Base-by-base conservation (phyloP, 2,888 invertebrate species). In the Campoletis raptor region DNA sequence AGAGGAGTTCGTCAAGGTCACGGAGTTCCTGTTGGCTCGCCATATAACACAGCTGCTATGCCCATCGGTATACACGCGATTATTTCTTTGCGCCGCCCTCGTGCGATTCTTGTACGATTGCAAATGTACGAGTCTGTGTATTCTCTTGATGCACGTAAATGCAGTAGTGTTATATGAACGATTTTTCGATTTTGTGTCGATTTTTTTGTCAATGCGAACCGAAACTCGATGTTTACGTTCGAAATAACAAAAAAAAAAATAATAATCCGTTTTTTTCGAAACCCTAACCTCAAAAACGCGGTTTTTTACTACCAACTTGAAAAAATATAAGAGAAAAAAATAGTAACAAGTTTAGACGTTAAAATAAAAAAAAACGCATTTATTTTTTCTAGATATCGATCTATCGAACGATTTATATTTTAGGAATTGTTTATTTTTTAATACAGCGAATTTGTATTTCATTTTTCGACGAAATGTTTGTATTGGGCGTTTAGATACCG, bases 21-120 rank as follows among this genome's bases (percentile, higher is more conserved):
- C 89, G 88, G 89, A 85, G 89, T 89, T 90, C 81, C 92, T 74
- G 90, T 91, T 91, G 90, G 91, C 90, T 85, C 89, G 88, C 89
- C 90, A 90, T 91, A 76, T 45, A 90, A 61, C 61, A 61, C 61
- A 61, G 61, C 91, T 90, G 87, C 90, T 87, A 73, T 87, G 84
- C 84, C 85, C 83, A 80, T 87, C 15, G 61, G 88, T 87, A 83
- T 72, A 40, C 67, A 48, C 78, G 77, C 82, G 79, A 69, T 61
- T 72, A 57, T 82, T n/a, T n/a, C n/a, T 52, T 78, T 45, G n/a
- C 73, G 64, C 45, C 80, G 79, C 82, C 74, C 69, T 79, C 79
- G 70, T 52, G 48, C 64, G 54, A 52, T 83, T 66, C 76, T 83
- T 64, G 67, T 64, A 74, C 52, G 52, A 52, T 36, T 66, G 30